A percentile compares a stretch with the other conserved stretches of the same genome.
Conservation (phyloP, 1,140 invertebrate genomes). For the Pseudoatta argentina region DNA sequence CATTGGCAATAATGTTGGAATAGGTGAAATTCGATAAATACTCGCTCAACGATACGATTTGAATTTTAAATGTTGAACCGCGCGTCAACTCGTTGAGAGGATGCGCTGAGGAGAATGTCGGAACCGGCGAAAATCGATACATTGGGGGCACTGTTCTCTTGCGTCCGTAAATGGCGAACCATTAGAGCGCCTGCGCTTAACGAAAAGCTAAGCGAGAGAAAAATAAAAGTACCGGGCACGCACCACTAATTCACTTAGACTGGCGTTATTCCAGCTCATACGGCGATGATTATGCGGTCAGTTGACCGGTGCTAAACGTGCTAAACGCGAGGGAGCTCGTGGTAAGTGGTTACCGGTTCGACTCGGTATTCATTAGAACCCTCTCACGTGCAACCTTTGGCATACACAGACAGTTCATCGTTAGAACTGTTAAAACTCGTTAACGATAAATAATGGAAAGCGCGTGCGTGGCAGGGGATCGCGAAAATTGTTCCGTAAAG, state of each 20-base stretch:
- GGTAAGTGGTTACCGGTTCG: slow-evolving; percentile 67
- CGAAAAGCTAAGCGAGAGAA: slow-evolving; percentile 51
- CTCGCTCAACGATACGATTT: slow-evolving; percentile 11
- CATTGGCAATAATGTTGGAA: neutral
- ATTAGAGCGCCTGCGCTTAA: slow-evolving; percentile 73
- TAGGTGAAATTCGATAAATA: slow-evolving; percentile 21
- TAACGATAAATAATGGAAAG: slow-evolving; percentile 70
- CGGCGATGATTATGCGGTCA: slow-evolving; percentile 74
- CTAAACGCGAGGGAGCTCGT: slow-evolving; percentile 70
- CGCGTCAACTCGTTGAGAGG: slow-evolving; percentile 27
- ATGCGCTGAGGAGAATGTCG: neutral
- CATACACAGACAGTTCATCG: slow-evolving; percentile 58
- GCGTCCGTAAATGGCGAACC: slow-evolving; percentile 49
- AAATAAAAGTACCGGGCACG: slow-evolving; percentile 61
- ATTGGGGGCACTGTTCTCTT: slow-evolving; percentile 60
- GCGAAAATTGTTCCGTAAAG: neutral
- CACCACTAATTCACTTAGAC: slow-evolving; percentile 77
- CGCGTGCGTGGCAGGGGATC: slow-evolving; percentile 24
- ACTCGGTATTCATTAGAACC: slow-evolving; percentile 70
- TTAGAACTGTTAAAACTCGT: slow-evolving; percentile 56
- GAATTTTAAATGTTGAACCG: slow-evolving; percentile 52
- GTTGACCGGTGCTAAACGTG: slow-evolving; percentile 76
- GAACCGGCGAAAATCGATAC: slow-evolving; percentile 70
- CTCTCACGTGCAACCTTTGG: slow-evolving; percentile 58
- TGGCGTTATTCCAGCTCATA: slow-evolving; percentile 72